Evolutionary conservation across 2,888 invertebrate species (phyloP), one percentile per base, ranked within the genome.

Genomic region (Thecophora atra): DNA sequence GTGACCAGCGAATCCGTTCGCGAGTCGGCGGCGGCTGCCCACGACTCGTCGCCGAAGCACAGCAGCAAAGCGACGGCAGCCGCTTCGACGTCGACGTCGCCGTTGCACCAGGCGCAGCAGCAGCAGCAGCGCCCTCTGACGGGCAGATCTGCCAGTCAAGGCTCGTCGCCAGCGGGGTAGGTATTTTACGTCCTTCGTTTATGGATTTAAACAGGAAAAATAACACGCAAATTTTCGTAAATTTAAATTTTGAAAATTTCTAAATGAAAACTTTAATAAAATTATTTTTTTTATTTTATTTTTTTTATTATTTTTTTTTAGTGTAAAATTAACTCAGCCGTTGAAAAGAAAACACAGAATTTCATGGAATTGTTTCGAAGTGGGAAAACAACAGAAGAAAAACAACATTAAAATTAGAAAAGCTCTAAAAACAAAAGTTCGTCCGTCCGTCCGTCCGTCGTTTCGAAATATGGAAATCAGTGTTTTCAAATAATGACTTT

Each of bases 1-100:
- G 91, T 91, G 85, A 91, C 89, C 84, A 91, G 90, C 85, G 91
- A 92, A 77, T 60, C 60, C 60, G 24, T 67, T 15, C 72, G 52
- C 58, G 69, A 64, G n/a, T 67, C 72, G 11, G 44, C 42, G 58
- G 44, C 47, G 58, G 69, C 52, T 51, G 73, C 73, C 17, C 37
- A 11, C 2, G n/a, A n/a, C n/a, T 8, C 37, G 37, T 76, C 76
- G 17, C 76, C 77, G 1, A 76, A 75, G 56, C 75, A 73, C 42
- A 66, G 69, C 51, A 73, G 68, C 6, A 73, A 70, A 72, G 65
- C 66, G 76, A 80, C 70, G 81, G 81, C 70, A 37, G n/a, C n/a
- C n/a, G n/a, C n/a, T n/a, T n/a, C n/a, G n/a, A 79, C 81, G 37
- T 63, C 74, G 47, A 67, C 69, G 13, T 67, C 76, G 11, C 73